Evolutionary conservation across 1,140 invertebrate species (phyloP), one percentile per base, ranked within the genome.

Genomic region (Orius laevigatus): DNA sequence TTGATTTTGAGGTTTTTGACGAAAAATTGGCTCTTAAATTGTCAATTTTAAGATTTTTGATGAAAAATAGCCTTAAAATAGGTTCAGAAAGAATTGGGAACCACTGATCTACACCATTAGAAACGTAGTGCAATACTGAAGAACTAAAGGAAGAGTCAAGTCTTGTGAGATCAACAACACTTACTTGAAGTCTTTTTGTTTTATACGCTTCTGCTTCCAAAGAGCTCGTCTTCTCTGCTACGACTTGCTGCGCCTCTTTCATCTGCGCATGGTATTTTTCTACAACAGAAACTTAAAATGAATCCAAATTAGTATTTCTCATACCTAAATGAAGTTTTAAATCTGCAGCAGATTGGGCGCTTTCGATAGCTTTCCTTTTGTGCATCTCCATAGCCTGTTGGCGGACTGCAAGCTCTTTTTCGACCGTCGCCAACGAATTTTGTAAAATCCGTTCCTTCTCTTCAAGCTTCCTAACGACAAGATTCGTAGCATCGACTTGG

Each of bases 361-460:
- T 45, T 63, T 94, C 90, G 49, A 93, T 91, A 3, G 93, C 92
- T 70, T 98, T 97, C 9, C 94, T 70, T 65, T 97, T 97, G 65
- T 96, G 88, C 78, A 93, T 86, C 65, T 98, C 95, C 81, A 95
- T 90, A 1, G 88, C 84, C 63, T 94, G 88, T 60, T 93, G 87
- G 14, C 89, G 67, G 39, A 92, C 64, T 52, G 82, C 76, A 38
- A 95, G 67, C 65, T 97, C 94, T 64, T 97, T 97, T 64, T 98
- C 94, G 5, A 91, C 81, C 10, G 89, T 90, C 1, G 84, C 79
- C 42, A 98, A 71, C 38, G 85, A 91, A 60, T 89, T 89, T 62
- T 94, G 89, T 41, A 98, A 64, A 42, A 96, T 74, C 10, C 91
- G 72, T 65, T 98, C 94, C 66, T 98, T 98, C 64, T 98, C 95